Percentiles rank a stretch among this genome's conserved stretches.
Conservation (phyloP, 2,113 vertebrate species). For the Crotalus viridis region DNA sequence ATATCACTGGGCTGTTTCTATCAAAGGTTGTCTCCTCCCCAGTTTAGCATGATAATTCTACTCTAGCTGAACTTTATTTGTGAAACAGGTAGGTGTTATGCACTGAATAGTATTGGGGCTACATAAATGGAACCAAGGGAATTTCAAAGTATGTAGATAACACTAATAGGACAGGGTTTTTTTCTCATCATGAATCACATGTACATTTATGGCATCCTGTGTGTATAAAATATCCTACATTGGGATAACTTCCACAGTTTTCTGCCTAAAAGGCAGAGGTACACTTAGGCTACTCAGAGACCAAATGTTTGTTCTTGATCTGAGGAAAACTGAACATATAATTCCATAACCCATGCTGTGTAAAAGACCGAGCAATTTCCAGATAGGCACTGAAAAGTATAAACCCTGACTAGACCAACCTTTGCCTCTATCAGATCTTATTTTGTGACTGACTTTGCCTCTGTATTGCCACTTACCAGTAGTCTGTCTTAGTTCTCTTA, state of each 20-base stretch:
- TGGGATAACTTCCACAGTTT: neutral
- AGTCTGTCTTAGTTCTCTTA: neutral
- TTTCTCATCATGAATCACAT: neutral
- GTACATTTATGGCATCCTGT: neutral
- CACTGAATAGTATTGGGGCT: neutral
- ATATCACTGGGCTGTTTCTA: slow-evolving; percentile 36
- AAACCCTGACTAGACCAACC: neutral
- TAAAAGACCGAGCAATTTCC: neutral
- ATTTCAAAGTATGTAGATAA: neutral
- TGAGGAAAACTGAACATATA: neutral
- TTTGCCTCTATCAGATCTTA: neutral
- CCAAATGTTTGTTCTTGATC: neutral
- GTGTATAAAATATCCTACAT: neutral
- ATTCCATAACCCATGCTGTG: neutral
- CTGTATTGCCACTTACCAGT: neutral
- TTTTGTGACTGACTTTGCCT: neutral
- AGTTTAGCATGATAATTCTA: neutral
- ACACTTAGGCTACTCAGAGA: neutral
- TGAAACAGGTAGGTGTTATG: neutral
- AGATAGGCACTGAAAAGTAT: neutral
- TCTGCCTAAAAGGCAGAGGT: neutral
- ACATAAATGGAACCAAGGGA: neutral
- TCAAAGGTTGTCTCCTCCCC: neutral
- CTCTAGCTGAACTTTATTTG: neutral
- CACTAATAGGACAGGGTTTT: neutral